phyloP scores from a whole-genome alignment of 1,140 invertebrate species.

The Sweltsa coloradensis region DNA sequence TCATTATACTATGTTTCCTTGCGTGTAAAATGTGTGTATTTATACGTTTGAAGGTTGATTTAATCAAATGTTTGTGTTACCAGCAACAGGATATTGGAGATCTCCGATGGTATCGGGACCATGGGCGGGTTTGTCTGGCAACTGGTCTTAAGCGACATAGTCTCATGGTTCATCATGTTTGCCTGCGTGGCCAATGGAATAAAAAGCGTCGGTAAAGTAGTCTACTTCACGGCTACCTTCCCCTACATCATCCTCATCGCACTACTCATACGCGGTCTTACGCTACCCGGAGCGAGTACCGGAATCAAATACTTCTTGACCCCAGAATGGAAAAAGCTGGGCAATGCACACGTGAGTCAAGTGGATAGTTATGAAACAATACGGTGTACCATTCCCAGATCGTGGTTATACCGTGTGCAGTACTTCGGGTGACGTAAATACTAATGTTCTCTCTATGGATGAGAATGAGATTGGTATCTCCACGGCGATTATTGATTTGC shows the following conservation, averaged over 20 bases:
- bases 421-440: no score
- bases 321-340: conserved; percentile 64
- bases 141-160: conserved; percentile 49
- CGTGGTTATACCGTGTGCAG: no score
- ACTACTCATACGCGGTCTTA: conserved; percentile 58
- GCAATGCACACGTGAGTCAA: conserved; percentile 40
- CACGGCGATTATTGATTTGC: no score
- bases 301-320: conserved; percentile 73
- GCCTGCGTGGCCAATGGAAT: conserved; percentile 37
- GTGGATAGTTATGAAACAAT: no score
- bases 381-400: no score
- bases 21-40: no score
- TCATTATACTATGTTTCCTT: no score
- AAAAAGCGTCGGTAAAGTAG: conserved; percentile 42
- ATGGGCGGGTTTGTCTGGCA: conserved; percentile 59
- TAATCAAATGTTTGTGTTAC: no score
- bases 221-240: conserved; percentile 34
- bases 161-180: conserved; percentile 36
- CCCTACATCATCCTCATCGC: conserved; percentile 32
- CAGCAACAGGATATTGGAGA: conserved; percentile 53
- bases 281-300: conserved; percentile 59
- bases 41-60: no score
- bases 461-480: no score
- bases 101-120: conserved; percentile 49
- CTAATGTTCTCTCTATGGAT: no score